Evolutionary conservation across 2,888 invertebrate species (phyloP).

Genomic region (Campoplex nolae): DNA sequence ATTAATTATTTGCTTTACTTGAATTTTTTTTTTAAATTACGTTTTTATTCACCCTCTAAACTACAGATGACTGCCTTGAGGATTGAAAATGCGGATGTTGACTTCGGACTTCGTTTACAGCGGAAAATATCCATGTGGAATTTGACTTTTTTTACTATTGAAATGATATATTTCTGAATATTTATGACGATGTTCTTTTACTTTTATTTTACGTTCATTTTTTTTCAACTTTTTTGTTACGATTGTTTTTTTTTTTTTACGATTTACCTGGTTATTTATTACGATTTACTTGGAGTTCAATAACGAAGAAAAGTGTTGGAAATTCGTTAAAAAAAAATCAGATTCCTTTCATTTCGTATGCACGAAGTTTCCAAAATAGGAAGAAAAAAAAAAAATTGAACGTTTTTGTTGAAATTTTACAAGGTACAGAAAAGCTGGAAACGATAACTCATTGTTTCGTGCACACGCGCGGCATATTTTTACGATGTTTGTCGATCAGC

Average conservation of each 20-base stretch:
- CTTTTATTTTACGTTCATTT: too few species aligned
- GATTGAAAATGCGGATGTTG: neutral
- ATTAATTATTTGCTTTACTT: too few species aligned
- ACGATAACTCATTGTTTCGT: neutral
- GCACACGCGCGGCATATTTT: neutral
- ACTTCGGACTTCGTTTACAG: neutral
- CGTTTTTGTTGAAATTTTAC: neutral
- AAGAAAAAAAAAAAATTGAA: neutral
- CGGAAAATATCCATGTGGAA: neutral
- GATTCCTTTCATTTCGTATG: too few species aligned
- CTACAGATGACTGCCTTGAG: neutral
- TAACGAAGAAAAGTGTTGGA: neutral
- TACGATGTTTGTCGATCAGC: constrained; percentile 3
- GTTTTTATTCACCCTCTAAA: too few species aligned
- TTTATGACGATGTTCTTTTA: neutral
- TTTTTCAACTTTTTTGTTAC: too few species aligned
- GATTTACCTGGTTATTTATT: too few species aligned
- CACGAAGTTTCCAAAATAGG: neutral
- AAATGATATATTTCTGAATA: neutral
- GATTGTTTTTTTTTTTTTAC: too few species aligned
- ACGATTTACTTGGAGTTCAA: too few species aligned
- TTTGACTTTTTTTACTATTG: neutral
- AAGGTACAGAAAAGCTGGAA: neutral
- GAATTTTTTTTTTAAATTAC: too few species aligned
- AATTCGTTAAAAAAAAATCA: neutral